Evolutionary conservation across 2,888 invertebrate species (phyloP).

Genomic region (Serripes groenlandicus): DNA sequence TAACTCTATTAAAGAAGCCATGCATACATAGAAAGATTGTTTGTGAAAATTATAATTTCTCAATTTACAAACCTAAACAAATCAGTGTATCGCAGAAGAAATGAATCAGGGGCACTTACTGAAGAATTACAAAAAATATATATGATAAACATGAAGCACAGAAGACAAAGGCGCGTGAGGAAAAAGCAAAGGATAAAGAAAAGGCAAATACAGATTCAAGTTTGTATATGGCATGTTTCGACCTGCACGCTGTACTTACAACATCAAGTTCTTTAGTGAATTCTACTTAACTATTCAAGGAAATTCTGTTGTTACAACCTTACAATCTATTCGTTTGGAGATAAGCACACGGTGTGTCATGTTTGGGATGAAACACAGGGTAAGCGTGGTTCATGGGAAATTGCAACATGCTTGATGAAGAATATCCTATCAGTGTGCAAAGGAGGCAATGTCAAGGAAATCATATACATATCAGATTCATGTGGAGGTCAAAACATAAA

Average conservation of each 20-base stretch:
- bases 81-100: slow-evolving; percentile 32
- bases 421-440: slow-evolving; percentile 15
- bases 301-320: slow-evolving; percentile 51
- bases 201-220: background rate
- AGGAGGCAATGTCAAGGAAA: slow-evolving; percentile 24
- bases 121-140: slow-evolving; percentile 1
- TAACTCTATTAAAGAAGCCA: slow-evolving; percentile 17
- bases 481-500: slow-evolving; percentile 59
- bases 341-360: slow-evolving; percentile 6
- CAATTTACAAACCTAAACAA: slow-evolving; percentile 43
- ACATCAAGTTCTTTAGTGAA: slow-evolving; percentile 43
- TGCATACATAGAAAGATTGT: slow-evolving; percentile 55
- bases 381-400: slow-evolving; percentile 41
- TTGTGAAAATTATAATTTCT: slow-evolving; percentile 47
- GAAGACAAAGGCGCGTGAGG: slow-evolving; percentile 14
- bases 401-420: slow-evolving; percentile 29
- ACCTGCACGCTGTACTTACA: slow-evolving; percentile 29
- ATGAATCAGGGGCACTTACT: slow-evolving; percentile 18
- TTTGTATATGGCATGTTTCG: slow-evolving; percentile 29
- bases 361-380: slow-evolving; percentile 31
- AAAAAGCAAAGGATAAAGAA: slow-evolving; percentile 36
- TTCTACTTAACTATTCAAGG: slow-evolving; percentile 48
- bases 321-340: slow-evolving; percentile 38
- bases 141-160: slow-evolving; percentile 17
- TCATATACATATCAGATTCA: slow-evolving; percentile 37